A percentile compares a stretch with the other conserved stretches of the same genome.
These are phyloP conservation scores for Agonopterix heracliana DNA, from an alignment of 2,888 invertebrate species.

Conservation along the genomic window DNA sequence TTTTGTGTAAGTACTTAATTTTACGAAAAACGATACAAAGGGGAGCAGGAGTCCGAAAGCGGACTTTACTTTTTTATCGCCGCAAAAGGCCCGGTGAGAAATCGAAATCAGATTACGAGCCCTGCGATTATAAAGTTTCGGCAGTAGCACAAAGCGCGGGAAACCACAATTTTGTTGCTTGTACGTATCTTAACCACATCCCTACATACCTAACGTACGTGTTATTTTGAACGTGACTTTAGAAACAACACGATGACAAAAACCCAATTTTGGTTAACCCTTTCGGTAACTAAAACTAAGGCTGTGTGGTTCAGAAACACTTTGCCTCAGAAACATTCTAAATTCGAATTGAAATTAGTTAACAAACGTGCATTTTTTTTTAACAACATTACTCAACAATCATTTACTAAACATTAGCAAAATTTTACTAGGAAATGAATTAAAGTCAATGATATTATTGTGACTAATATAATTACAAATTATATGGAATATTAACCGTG, in stretches of 20 bases:
- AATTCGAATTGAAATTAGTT: too few relatives aligned
- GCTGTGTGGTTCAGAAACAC: too few relatives aligned
- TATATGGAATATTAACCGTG: constrained; percentile 33
- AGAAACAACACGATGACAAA: constrained; percentile 29
- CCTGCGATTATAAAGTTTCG: constrained; percentile 63
- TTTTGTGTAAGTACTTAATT: constrained; percentile 36
- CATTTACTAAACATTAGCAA: constrained; percentile 12
- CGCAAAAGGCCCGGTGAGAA: constrained; percentile 59
- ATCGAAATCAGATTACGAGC: constrained; percentile 65
- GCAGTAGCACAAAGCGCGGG: constrained; percentile 37
- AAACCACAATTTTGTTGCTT: constrained; percentile 34
- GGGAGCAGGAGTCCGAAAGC: constrained; percentile 37
- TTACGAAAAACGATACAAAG: constrained; percentile 40
- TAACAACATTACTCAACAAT: neutral
- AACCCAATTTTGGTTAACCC: constrained; percentile 4
- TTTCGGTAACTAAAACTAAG: neutral
- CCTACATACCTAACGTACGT: constrained; percentile 34
- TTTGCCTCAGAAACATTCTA: too few relatives aligned
- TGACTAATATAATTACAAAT: constrained; percentile 56
- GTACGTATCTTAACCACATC: constrained; percentile 40
- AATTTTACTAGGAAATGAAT: constrained; percentile 24
- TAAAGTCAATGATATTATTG: constrained; percentile 44
- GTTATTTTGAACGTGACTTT: constrained; percentile 49
- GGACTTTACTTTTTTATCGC: constrained; percentile 51
- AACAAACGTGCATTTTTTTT: too few relatives aligned